Evolutionary conservation across 2,888 invertebrate genomes (phyloP).

Genomic region (Neoaliturus tenellus): DNA sequence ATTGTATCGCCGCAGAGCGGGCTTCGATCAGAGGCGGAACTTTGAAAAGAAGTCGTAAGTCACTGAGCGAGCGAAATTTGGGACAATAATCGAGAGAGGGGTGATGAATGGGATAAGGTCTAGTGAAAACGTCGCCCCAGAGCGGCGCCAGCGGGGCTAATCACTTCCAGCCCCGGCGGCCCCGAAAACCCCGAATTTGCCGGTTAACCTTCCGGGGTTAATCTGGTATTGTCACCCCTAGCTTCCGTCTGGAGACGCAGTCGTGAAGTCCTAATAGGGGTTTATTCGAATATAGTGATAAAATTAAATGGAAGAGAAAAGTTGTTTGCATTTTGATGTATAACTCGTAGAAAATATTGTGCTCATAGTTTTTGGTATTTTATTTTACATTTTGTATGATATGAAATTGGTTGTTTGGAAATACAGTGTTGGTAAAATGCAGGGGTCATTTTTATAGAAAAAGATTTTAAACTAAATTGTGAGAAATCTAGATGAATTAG

Average conservation of each 20-base stretch:
- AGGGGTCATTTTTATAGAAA: no score
- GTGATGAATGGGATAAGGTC: slow-evolving; percentile 53
- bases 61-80: slow-evolving; percentile 6
- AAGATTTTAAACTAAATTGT: no score
- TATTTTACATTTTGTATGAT: no score
- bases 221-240: not conserved
- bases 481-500: no score
- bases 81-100: slow-evolving; percentile 19
- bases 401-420: no score
- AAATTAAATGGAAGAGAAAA: no score
- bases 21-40: not conserved
- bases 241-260: not conserved
- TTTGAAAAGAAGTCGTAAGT: slow-evolving; percentile 26
- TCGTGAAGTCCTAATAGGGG: not conserved
- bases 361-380: no score
- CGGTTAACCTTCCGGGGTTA: slow-evolving; percentile 8
- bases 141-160: slow-evolving; percentile 49
- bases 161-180: slow-evolving; percentile 34
- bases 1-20: not conserved
- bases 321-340: no score
- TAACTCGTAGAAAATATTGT: no score
- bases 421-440: no score
- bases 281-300: no score
- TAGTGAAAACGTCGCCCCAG: slow-evolving; percentile 41
- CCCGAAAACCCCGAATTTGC: not conserved